Conservation (phyloP, 2,888 invertebrate genomes). For the Drosophila histrio region DNA sequence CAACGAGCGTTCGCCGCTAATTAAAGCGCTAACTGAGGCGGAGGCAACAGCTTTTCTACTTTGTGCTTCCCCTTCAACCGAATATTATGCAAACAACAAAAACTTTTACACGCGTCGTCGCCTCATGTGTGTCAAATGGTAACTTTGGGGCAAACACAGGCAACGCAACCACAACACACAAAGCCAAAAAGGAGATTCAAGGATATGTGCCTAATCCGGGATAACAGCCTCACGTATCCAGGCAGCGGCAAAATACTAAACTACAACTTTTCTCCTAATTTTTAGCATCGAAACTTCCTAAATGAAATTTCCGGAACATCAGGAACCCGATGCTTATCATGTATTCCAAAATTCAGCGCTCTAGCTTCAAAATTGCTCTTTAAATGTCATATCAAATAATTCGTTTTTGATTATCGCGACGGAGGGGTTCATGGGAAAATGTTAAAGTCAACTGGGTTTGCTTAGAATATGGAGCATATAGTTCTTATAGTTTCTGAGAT, state of each 20-base stretch:
- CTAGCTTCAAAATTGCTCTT: no score
- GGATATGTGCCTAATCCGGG: slow-evolving; percentile 71
- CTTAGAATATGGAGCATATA: no score
- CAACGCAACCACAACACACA: slow-evolving; percentile 25
- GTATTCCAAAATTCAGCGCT: no score
- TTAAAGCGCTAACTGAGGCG: slow-evolving; percentile 55
- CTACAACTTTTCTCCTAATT: slow-evolving; percentile 47
- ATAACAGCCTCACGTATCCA: slow-evolving; percentile 69
- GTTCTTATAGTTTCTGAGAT: no score
- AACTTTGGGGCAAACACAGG: slow-evolving; percentile 54
- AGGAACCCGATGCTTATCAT: no score
- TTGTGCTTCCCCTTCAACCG: slow-evolving; percentile 22
- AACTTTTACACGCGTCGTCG: slow-evolving; percentile 77
- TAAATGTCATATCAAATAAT: no score
- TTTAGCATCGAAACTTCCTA: background rate
- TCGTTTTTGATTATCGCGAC: no score
- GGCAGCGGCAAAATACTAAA: slow-evolving; percentile 42
- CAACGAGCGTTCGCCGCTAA: slow-evolving; percentile 69
- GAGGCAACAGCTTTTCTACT: background rate
- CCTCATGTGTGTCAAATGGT: slow-evolving; percentile 65
- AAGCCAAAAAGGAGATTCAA: slow-evolving; percentile 37
- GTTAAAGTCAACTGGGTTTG: no score
- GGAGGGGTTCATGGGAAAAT: no score
- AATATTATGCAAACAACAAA: slow-evolving; percentile 70
- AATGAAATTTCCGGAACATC: no score